These are phyloP conservation scores for Eupithecia subumbrata DNA, from an alignment of 2,888 invertebrate genomes.

Conservation along the genomic window DNA sequence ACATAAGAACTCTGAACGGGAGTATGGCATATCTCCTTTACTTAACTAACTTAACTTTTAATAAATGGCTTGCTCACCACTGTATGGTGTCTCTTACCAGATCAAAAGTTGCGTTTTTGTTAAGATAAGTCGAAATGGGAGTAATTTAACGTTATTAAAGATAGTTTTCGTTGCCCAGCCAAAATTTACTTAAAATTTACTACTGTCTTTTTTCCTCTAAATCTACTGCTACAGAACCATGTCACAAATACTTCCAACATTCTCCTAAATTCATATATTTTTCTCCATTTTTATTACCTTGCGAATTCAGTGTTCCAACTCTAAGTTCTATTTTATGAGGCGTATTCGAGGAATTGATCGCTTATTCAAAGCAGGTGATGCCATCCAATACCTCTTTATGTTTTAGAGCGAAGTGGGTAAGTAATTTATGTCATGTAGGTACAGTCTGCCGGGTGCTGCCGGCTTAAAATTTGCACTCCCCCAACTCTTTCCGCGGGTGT, in stretches of 20 bases:
- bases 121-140: too few species aligned
- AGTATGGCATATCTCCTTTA: too few species aligned
- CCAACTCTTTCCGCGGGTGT: too few species aligned
- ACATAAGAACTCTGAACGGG: too few species aligned
- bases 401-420: slow-evolving; percentile 26
- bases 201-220: background rate
- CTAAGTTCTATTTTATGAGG: slow-evolving; percentile 57
- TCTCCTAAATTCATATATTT: background rate
- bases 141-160: too few species aligned
- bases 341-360: slow-evolving; percentile 63
- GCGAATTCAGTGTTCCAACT: slow-evolving; percentile 26
- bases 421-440: slow-evolving; percentile 10
- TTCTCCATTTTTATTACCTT: slow-evolving; percentile 2
- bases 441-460: background rate
- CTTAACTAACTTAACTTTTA: too few species aligned
- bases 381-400: slow-evolving; percentile 59
- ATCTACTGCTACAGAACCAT: background rate
- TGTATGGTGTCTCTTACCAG: too few species aligned
- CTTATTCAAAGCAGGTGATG: slow-evolving; percentile 76
- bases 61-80: too few species aligned
- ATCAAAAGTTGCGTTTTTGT: too few species aligned
- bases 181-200: too few species aligned
- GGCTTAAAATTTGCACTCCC: too few species aligned
- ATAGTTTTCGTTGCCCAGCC: too few species aligned
- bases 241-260: background rate